A percentile compares a stretch with the other conserved stretches of the same genome.
Evolutionary conservation across 30 jellyfish, hydroid and myxozoan genomes (phyloP).

Genomic region (Clytia hemisphaerica): DNA sequence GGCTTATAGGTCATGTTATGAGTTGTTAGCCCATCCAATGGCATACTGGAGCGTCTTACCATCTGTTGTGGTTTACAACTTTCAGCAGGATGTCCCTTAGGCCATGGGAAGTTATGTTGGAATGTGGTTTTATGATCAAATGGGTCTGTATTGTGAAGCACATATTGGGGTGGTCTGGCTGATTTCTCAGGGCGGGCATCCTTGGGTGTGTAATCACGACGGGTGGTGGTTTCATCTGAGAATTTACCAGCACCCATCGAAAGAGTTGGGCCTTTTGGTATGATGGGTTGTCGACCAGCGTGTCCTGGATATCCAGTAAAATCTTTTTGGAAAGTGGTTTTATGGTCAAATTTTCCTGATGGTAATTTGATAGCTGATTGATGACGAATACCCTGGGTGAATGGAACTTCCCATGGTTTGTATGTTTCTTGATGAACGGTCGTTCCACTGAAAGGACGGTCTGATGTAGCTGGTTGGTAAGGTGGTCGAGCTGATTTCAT

Average conservation of each 20-base stretch:
- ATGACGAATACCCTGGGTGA: slow-evolving; percentile 49
- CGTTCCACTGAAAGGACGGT: slow-evolving; percentile 70
- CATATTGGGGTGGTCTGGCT: slow-evolving; percentile 73
- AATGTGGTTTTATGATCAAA: slow-evolving; percentile 71
- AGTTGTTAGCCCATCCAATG: slow-evolving; percentile 83
- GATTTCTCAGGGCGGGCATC: slow-evolving; percentile 77
- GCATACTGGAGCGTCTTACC: slow-evolving; percentile 47
- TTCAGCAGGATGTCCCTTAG: slow-evolving; percentile 63
- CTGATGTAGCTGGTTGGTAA: slow-evolving; percentile 54
- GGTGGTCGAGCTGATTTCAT: slow-evolving; percentile 73
- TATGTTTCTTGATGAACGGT: slow-evolving; percentile 92
- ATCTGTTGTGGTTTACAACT: slow-evolving; percentile 75
- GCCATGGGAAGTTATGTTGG: slow-evolving; percentile 83
- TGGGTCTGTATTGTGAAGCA: slow-evolving; percentile 56
- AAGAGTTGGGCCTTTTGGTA: slow-evolving; percentile 68
- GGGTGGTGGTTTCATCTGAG: slow-evolving; percentile 83
- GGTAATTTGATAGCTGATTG: slow-evolving; percentile 60
- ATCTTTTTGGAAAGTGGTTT: slow-evolving; percentile 84
- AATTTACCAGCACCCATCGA: slow-evolving; percentile 60
- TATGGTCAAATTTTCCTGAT: slow-evolving; percentile 69
- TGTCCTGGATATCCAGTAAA: slow-evolving; percentile 61
- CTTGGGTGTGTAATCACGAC: slow-evolving; percentile 71
- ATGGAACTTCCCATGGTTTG: slow-evolving; percentile 83
- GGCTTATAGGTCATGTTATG: slow-evolving; percentile 55
- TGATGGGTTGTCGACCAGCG: slow-evolving; percentile 52